Percentiles rank a stretch among this genome's conserved stretches.
phyloP scores from a whole-genome alignment of 2,113 vertebrate genomes.

The Scolopax mira region DNA sequence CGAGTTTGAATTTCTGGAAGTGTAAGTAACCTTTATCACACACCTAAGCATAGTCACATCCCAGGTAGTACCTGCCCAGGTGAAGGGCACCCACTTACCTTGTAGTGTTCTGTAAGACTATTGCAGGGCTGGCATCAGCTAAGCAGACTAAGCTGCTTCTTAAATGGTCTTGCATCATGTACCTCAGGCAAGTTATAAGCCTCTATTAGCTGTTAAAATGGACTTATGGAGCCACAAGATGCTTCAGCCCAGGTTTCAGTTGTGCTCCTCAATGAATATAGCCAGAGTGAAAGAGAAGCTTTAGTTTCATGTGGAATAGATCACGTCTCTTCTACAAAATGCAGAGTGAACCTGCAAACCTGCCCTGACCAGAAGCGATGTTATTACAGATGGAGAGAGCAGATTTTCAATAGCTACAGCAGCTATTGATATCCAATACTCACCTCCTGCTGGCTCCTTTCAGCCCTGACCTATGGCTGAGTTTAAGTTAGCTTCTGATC shows the following conservation, averaged over 20 bases:
- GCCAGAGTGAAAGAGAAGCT: background rate
- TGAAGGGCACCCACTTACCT: background rate
- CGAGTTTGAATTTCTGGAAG: background rate
- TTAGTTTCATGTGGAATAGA: background rate
- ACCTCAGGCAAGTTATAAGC: background rate
- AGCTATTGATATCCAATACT: background rate
- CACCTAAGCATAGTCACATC: background rate
- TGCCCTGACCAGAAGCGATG: background rate
- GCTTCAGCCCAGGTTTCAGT: background rate
- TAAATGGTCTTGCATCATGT: background rate
- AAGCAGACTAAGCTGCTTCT: background rate
- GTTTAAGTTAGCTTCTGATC: background rate
- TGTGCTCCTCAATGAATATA: background rate
- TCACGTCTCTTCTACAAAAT: background rate
- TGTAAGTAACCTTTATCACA: background rate
- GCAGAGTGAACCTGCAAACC: background rate
- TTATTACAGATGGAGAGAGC: background rate
- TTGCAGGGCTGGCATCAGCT: background rate
- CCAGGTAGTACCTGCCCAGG: background rate
- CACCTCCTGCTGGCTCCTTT: background rate
- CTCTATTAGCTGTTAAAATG: background rate
- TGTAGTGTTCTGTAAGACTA: background rate
- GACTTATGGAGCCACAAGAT: background rate
- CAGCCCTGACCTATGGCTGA: background rate
- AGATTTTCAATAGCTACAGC: background rate